Conservation (phyloP, 2,113 vertebrate species). For the Cochlearius cochlearius region DNA sequence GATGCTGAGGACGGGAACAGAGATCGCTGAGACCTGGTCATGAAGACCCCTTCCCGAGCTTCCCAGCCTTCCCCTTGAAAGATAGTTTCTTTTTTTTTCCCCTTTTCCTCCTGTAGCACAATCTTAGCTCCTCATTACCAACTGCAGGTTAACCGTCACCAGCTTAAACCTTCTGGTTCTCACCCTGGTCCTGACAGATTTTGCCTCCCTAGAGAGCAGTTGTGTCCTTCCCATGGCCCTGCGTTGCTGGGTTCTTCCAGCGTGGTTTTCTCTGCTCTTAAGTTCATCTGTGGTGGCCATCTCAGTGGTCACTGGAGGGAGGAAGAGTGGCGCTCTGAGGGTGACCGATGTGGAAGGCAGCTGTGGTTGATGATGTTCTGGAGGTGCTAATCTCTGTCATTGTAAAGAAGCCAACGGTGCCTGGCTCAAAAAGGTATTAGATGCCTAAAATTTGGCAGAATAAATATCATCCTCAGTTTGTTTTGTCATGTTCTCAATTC, state of each 20-base stretch:
- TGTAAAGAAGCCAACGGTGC: neutral
- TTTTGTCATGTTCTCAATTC: neutral
- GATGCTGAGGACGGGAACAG: neutral
- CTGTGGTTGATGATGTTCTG: neutral
- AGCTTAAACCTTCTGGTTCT: neutral
- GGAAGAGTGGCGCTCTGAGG: neutral
- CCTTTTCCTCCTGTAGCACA: neutral
- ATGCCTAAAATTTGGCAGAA: neutral
- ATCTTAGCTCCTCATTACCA: neutral
- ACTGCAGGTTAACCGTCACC: neutral
- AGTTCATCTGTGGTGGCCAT: neutral
- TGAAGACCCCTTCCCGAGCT: neutral
- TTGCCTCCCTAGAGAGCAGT: neutral
- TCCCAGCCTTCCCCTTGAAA: neutral
- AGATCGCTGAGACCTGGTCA: fast-evolving
- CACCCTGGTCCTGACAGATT: neutral
- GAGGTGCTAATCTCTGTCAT: neutral
- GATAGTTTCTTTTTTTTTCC: neutral
- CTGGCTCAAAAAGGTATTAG: neutral
- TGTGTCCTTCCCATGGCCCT: neutral
- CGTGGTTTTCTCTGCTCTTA: neutral
- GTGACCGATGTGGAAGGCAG: neutral
- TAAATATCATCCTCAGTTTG: neutral
- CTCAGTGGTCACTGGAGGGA: neutral
- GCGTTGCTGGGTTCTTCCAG: neutral